Evolutionary conservation across 2,888 invertebrate genomes (phyloP), one percentile per base, ranked within the genome.

Genomic region (Cylindroiulus punctatus): DNA sequence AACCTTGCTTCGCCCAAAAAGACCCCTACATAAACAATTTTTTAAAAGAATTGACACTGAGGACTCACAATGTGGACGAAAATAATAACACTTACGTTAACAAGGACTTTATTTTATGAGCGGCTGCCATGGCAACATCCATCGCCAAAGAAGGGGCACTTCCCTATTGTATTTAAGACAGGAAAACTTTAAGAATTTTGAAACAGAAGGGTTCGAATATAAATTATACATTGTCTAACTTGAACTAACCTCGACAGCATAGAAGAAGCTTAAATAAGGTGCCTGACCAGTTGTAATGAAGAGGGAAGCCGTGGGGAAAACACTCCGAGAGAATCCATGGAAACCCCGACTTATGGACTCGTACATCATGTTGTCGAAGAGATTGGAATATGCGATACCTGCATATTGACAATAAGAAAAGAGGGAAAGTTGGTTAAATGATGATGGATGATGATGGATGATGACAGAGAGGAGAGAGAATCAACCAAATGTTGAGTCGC

Each of bases 61-160:
- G 4, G 8, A 40, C n/a, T n/a, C n/a, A 40, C 8, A 40, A 40
- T 7, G 40, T 40, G 4, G 40, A 40, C 40, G 3, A 19, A 36
- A 76, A 85, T 8, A 81, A 30, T 22, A 7, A 10, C n/a, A 8
- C 81, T 32, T 14, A 86, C 86, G 86, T 81, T 32, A 86, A 7
- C 17, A 81, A 91, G 87, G 91, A 91, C 90, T 96, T 95, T 40
- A 97, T 92, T 92, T 96, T 97, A 90, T 94, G 95, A 0, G 97
- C 97, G 85, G 98, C 96, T 86, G 96, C 97, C 90, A 96, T 94
- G 0, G 97, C 97, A n/a, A 98, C 96, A 90, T 98, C 97, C 85
- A 96, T 94, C 19, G 98, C 92, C 19, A 95, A 93, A 0, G 96
- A 96, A 44, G 95, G 95, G 26, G 95, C 92, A 86, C 94, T 95